Conservation (phyloP, 2,888 invertebrate species). For the Himalopsyche tibetana region DNA sequence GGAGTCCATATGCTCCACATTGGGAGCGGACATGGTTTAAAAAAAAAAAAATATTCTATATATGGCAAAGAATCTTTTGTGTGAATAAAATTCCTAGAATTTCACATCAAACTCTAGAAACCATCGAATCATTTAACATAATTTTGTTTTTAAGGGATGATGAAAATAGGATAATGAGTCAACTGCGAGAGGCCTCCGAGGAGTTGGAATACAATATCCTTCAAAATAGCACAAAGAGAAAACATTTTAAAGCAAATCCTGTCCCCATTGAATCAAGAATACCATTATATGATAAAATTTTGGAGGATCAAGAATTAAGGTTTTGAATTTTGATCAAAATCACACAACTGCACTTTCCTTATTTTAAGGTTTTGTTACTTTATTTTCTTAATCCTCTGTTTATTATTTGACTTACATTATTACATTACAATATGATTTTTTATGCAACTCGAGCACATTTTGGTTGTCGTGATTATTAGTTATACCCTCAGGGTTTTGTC, state of each 20-base stretch:
- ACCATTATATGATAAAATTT: constrained; percentile 83
- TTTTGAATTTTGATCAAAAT: constrained; percentile 67
- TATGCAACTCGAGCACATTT: too few species aligned
- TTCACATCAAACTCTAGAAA: too few species aligned
- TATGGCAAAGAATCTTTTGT: too few species aligned
- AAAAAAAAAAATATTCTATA: too few species aligned
- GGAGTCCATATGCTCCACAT: too few species aligned
- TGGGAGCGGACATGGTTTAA: too few species aligned
- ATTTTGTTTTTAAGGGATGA: constrained; percentile 77
- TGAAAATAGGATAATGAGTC: constrained; percentile 78
- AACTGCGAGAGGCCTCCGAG: constrained; percentile 69
- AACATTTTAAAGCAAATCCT: constrained; percentile 78
- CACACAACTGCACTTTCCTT: constrained; percentile 29
- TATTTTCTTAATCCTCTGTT: constrained; percentile 25
- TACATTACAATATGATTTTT: constrained; percentile 44
- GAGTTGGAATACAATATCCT: constrained; percentile 54
- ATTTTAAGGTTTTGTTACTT: constrained; percentile 38
- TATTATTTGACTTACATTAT: constrained; percentile 36
- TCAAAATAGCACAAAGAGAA: constrained; percentile 71
- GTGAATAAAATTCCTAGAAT: too few species aligned
- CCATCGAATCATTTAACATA: not conserved
- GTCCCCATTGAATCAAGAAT: constrained; percentile 84
- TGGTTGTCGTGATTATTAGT: not conserved
- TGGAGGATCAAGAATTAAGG: constrained; percentile 85
- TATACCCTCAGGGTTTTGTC: not conserved